These are phyloP conservation scores for Melanaphis sacchari DNA, from an alignment of 1,140 invertebrate genomes.

Conservation along the genomic window DNA sequence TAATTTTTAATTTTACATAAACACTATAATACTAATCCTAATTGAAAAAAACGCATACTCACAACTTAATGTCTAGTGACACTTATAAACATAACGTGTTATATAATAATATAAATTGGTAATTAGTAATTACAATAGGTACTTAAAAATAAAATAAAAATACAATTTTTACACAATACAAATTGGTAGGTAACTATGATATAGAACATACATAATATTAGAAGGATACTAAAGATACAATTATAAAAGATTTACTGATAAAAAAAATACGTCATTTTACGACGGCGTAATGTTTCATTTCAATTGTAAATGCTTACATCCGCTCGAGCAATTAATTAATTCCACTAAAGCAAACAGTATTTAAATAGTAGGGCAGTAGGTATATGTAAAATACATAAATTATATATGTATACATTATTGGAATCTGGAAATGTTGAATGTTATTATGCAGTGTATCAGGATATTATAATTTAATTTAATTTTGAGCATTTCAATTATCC, in stretches of 20 bases:
- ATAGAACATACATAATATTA: not conserved
- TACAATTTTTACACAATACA: not conserved
- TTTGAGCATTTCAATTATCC: not conserved
- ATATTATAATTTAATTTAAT: not conserved
- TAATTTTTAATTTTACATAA: constrained; percentile 16
- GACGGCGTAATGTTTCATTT: not conserved
- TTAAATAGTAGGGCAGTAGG: not conserved
- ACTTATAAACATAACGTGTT: not conserved
- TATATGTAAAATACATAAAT: not conserved
- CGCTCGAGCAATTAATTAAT: not conserved
- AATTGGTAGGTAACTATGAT: constrained; percentile 18
- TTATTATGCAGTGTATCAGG: not conserved
- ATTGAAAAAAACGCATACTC: not conserved
- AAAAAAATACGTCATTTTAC: not conserved
- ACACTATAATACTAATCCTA: not conserved
- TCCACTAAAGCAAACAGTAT: not conserved
- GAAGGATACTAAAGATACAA: not conserved
- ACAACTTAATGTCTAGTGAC: constrained; percentile 35
- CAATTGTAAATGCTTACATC: not conserved
- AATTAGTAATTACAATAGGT: not conserved
- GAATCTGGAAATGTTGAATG: not conserved
- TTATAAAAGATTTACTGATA: not conserved
- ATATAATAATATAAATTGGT: not conserved
- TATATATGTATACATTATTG: not conserved
- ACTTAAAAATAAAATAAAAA: constrained; percentile 20